Conservation (phyloP, 2,797 vertebrate species). For the Danio aesculapii region DNA sequence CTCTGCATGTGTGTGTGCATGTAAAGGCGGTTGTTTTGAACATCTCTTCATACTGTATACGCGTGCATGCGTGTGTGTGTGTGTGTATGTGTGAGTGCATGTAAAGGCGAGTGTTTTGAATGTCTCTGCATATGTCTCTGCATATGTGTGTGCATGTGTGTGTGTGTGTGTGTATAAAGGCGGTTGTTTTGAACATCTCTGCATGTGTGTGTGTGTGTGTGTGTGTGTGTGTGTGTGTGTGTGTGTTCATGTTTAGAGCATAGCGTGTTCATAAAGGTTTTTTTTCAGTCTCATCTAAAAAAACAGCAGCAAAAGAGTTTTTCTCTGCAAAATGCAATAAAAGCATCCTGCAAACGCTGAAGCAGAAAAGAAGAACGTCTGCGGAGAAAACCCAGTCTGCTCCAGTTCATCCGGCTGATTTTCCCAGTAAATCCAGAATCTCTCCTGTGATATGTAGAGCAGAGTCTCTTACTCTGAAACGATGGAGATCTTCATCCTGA, state of each 20-base stretch:
- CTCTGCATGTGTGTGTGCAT: no score
- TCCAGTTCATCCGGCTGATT: conserved; percentile 68
- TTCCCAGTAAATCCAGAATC: conserved; percentile 82
- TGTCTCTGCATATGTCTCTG: no score
- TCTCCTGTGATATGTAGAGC: conserved; percentile 89
- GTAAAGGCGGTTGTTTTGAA: no score
- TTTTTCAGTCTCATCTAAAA: conserved; percentile 77
- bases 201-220: no score
- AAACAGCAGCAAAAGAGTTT: conserved; percentile 87
- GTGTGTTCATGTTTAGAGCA: conserved; percentile 83
- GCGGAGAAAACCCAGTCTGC: conserved; percentile 63
- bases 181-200: conserved; percentile 45
- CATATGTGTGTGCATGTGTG: no score
- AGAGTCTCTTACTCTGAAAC: conserved; percentile 79
- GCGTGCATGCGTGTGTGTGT: no score
- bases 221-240: conserved; percentile 40
- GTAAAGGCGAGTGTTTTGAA: no score
- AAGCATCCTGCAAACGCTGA: conserved; percentile 77
- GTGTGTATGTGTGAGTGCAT: no score
- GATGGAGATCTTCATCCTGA: conserved; percentile 84
- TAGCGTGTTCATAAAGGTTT: conserved; percentile 84
- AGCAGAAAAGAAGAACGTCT: conserved; percentile 72
- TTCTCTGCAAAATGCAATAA: conserved; percentile 80
- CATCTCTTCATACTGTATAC: no score
- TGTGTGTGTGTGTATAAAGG: conserved; percentile 47